Conservation (phyloP, 1,140 invertebrate genomes). For the Zophobas morio region DNA sequence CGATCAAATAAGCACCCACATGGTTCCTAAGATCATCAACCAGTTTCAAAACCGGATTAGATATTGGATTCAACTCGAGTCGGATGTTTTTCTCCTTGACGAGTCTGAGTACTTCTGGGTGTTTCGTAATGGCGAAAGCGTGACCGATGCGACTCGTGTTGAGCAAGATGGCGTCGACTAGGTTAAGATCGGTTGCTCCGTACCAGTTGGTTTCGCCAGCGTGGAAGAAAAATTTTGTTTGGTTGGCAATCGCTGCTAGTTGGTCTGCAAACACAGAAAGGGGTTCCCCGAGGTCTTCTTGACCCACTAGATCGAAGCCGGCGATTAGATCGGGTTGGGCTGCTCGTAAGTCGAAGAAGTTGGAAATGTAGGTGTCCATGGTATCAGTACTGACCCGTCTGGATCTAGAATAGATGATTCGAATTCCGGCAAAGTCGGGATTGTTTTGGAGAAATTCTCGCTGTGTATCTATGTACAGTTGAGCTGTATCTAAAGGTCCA, state of each 20-base stretch:
- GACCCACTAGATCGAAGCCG: conserved; percentile 84
- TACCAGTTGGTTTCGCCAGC: conserved; percentile 85
- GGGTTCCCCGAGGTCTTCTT: conserved; percentile 78
- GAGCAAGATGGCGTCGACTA: conserved; percentile 81
- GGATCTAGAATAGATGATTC: conserved; percentile 75
- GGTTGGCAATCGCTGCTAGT: conserved; percentile 69
- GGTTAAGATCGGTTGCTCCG: conserved; percentile 75
- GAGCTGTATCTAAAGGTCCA: conserved; percentile 65
- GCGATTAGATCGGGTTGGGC: conserved; percentile 74
- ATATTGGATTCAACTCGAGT: conserved; percentile 87
- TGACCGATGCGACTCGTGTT: conserved; percentile 75
- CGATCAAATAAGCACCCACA: conserved; percentile 78
- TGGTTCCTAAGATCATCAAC: conserved; percentile 87
- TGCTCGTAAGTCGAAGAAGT: conserved; percentile 64
- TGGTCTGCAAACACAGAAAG: conserved; percentile 73
- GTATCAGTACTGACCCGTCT: conserved; percentile 62
- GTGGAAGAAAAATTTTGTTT: conserved; percentile 78
- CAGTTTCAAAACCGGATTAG: conserved; percentile 83
- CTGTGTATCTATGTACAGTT: conserved; percentile 70
- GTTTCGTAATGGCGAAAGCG: conserved; percentile 81
- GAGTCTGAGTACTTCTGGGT: conserved; percentile 78
- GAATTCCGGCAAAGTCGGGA: conserved; percentile 76
- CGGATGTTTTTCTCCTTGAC: conserved; percentile 78
- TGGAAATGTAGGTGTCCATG: conserved; percentile 67
- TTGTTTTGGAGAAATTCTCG: conserved; percentile 70